Conservation (phyloP, 1,140 invertebrate genomes). For the Leguminivora glycinivorella region DNA sequence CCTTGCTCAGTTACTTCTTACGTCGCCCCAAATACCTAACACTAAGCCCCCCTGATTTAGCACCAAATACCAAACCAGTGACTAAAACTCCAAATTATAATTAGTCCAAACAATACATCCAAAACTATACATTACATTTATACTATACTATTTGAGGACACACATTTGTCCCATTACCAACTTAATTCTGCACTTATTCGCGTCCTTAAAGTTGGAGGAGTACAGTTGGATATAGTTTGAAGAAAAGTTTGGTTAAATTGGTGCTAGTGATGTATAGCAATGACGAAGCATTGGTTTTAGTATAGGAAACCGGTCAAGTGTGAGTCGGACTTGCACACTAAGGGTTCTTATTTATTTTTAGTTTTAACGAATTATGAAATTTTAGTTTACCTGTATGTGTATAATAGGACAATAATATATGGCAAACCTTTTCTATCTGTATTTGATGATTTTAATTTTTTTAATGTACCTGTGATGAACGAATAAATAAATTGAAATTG, state of each 20-base stretch:
- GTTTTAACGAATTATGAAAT: too few relatives aligned
- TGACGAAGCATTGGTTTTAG: slow-evolving; percentile 6
- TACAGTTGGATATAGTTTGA: not conserved
- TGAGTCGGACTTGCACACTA: too few relatives aligned
- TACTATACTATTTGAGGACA: not conserved
- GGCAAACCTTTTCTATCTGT: too few relatives aligned
- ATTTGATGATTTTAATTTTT: too few relatives aligned
- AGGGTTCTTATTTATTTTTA: too few relatives aligned
- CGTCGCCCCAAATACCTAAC: too few relatives aligned
- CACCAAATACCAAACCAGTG: not conserved
- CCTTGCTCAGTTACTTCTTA: too few relatives aligned
- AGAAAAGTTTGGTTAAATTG: not conserved
- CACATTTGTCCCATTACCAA: not conserved
- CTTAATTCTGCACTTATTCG: not conserved
- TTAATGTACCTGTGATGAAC: too few relatives aligned
- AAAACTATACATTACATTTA: not conserved
- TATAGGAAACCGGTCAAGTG: not conserved
- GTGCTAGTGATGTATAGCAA: not conserved
- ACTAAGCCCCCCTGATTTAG: not conserved
- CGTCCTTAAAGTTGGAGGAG: not conserved
- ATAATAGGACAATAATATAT: too few relatives aligned
- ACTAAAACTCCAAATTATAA: not conserved
- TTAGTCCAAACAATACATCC: not conserved
- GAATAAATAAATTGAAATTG: too few relatives aligned
- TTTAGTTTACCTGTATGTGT: too few relatives aligned